Evolutionary conservation across 2,888 invertebrate genomes (phyloP).

Genomic region (Cantharis flavilabris): DNA sequence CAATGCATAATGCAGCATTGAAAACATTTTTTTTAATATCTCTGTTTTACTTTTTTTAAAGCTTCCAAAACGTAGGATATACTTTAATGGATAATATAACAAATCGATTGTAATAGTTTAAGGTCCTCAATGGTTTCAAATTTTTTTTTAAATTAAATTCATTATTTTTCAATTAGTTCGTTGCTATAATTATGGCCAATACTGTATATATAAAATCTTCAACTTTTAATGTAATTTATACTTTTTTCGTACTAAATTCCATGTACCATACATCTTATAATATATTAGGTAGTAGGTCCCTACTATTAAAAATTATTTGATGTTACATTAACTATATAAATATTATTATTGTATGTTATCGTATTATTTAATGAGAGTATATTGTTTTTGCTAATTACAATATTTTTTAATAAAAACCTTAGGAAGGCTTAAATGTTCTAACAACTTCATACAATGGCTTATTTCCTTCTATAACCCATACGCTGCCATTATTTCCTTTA

Average conservation of each 20-base stretch:
- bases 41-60: too few relatives aligned
- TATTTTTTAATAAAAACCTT: not conserved
- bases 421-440: conserved; percentile 13
- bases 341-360: not conserved
- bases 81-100: too few relatives aligned
- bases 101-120: too few relatives aligned
- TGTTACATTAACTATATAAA: not conserved
- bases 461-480: conserved; percentile 59
- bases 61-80: too few relatives aligned
- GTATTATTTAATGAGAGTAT: not conserved
- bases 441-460: conserved; percentile 51
- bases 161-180: too few relatives aligned
- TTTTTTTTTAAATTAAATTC: too few relatives aligned
- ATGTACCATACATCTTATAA: not conserved
- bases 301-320: not conserved
- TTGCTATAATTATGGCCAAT: too few relatives aligned
- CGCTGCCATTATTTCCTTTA: conserved; percentile 58
- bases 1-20: too few relatives aligned
- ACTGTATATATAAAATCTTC: too few relatives aligned
- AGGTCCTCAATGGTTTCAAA: too few relatives aligned
- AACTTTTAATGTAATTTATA: not conserved
- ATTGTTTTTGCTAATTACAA: not conserved
- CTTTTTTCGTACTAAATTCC: not conserved
- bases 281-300: not conserved
- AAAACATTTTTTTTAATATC: too few relatives aligned